Conservation (phyloP, 2,888 invertebrate species). For the Xanthia togata region DNA sequence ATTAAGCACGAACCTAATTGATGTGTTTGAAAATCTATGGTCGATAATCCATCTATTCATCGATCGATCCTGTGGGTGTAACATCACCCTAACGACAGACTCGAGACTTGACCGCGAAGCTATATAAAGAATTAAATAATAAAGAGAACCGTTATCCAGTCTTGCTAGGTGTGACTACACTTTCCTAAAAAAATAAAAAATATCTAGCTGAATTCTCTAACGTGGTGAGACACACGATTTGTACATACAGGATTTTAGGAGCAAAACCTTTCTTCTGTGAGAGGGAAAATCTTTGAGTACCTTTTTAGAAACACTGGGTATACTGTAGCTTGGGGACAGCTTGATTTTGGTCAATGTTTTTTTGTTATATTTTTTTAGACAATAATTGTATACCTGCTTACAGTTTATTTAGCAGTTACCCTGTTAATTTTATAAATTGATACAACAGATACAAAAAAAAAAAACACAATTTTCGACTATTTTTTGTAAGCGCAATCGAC, state of each 20-base stretch:
- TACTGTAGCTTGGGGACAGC: slow-evolving; percentile 24
- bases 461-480: no score
- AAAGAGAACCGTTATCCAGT: slow-evolving; percentile 73
- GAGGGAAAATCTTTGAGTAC: slow-evolving; percentile 48
- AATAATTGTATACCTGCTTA: neutral
- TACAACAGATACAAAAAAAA: neutral
- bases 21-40: neutral
- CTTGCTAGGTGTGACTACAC: slow-evolving; percentile 75
- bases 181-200: slow-evolving; percentile 74
- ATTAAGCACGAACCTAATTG: neutral
- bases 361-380: neutral
- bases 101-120: slow-evolving; percentile 66
- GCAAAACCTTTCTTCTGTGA: slow-evolving; percentile 70
- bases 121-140: slow-evolving; percentile 66
- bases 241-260: slow-evolving; percentile 89
- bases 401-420: neutral
- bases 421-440: slow-evolving; percentile 1
- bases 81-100: slow-evolving; percentile 40
- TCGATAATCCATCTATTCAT: neutral
- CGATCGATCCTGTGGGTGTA: slow-evolving; percentile 12
- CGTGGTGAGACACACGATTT: slow-evolving; percentile 78
- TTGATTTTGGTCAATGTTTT: neutral
- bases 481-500: neutral
- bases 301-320: slow-evolving; percentile 60
- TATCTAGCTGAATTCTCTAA: slow-evolving; percentile 81